phyloP scores from a whole-genome alignment of 1,140 invertebrate genomes.

The Trissolcus basalis region DNA sequence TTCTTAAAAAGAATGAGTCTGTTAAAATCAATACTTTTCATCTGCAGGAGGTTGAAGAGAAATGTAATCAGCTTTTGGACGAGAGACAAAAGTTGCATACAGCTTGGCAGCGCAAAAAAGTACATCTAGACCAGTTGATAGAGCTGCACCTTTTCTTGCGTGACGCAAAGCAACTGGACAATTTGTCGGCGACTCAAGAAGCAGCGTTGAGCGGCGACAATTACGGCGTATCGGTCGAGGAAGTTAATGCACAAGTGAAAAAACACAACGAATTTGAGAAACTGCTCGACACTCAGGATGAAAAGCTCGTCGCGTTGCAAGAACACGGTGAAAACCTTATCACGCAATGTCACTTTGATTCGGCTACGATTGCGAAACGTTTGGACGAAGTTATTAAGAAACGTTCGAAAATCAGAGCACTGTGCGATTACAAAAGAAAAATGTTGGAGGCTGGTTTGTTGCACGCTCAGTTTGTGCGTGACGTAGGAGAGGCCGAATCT shows the following conservation, averaged over 20 bases:
- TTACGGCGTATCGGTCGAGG: conserved; percentile 86
- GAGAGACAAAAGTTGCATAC: conserved; percentile 87
- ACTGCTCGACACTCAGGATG: conserved; percentile 88
- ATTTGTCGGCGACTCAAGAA: conserved; percentile 91
- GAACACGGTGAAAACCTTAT: conserved; percentile 93
- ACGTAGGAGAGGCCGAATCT: conserved; percentile 89
- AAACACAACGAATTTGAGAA: conserved; percentile 95
- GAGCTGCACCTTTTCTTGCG: conserved; percentile 96
- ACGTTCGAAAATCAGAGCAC: conserved; percentile 82
- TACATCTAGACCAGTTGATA: conserved; percentile 94
- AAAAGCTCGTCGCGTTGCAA: conserved; percentile 89
- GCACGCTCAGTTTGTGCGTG: conserved; percentile 92
- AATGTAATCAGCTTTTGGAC: conserved; percentile 84
- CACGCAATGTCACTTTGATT: conserved; percentile 95
- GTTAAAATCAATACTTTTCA: background rate
- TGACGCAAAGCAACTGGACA: conserved; percentile 95
- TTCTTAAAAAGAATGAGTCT: too few relatives aligned
- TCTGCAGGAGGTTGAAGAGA: conserved; percentile 85
- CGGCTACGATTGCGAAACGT: conserved; percentile 85
- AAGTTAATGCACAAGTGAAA: conserved; percentile 89
- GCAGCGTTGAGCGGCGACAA: conserved; percentile 80
- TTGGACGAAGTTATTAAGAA: conserved; percentile 84
- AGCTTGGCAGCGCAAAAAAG: conserved; percentile 92
- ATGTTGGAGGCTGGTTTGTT: conserved; percentile 87
- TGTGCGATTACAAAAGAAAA: conserved; percentile 80